Evolutionary conservation across 2,888 invertebrate genomes (phyloP).

Genomic region (Seladonia tumulorum): DNA sequence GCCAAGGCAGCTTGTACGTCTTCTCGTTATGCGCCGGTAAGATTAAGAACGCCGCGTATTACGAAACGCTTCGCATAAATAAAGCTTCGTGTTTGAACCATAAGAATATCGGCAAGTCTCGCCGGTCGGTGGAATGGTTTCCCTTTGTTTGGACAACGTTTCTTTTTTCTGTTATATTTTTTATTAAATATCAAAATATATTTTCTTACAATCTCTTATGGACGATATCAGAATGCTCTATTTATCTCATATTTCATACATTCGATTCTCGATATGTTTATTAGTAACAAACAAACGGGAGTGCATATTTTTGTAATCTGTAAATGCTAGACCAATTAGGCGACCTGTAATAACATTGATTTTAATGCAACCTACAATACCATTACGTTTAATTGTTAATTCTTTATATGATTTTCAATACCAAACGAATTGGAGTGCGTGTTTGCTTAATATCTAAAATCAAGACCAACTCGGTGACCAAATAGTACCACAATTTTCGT

Average conservation of each 20-base stretch:
- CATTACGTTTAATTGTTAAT: too few relatives aligned
- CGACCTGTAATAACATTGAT: too few relatives aligned
- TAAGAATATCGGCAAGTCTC: not conserved
- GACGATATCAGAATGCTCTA: not conserved
- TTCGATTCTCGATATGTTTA: not conserved
- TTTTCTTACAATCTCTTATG: not conserved
- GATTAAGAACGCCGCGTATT: slow-evolving; percentile 69
- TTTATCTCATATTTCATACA: not conserved
- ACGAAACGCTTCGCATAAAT: slow-evolving; percentile 46
- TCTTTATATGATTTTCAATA: too few relatives aligned
- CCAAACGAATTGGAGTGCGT: too few relatives aligned
- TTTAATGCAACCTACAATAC: too few relatives aligned
- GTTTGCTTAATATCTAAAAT: too few relatives aligned
- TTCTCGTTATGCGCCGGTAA: slow-evolving; percentile 69
- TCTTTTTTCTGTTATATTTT: not conserved
- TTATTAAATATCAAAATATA: not conserved
- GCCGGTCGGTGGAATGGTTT: not conserved
- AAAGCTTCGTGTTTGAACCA: slow-evolving; percentile 29
- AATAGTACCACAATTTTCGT: too few relatives aligned
- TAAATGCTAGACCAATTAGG: too few relatives aligned
- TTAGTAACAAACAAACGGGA: too few relatives aligned
- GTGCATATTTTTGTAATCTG: too few relatives aligned
- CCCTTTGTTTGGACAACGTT: not conserved
- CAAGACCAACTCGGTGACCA: too few relatives aligned
- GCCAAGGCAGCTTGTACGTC: slow-evolving; percentile 68